Base-by-base conservation (phyloP, 2,888 invertebrate species). In the Caenorhabditis imperialis region DNA sequence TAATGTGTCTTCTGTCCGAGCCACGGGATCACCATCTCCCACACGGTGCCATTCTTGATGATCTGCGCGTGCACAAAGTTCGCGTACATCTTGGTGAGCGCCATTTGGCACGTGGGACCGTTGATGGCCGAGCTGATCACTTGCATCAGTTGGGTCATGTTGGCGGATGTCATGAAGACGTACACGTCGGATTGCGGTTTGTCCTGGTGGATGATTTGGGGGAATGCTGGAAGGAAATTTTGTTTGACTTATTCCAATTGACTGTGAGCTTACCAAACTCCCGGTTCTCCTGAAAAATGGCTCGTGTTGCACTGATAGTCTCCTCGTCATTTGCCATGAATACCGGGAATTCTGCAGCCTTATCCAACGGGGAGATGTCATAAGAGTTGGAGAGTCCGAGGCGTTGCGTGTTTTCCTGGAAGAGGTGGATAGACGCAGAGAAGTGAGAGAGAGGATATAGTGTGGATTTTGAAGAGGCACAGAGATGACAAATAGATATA, bases 341-440 rank as follows among this genome's bases (percentile, higher is more conserved):
- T 20, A 79, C 69, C 4, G 79, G 77, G 47, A 75, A 77, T 12
- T 72, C 45, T 8, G 63, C 57, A 2, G 44, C 47, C 16, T 61
- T 45, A 4, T 70, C 42, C 14, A 79, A 55, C 2, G 47, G 42
- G 3, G 35, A 20, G 3, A 53, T 20, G 30, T 76, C 58, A 12
- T 71, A 40, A 16, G 58, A 50, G 25, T 65, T 55, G 8, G 53
- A 70, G 14, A 79, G 45, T 27, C 72, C 79, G 12, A 77, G 67
- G 10, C 61, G 44, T 71, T 79, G 79, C 1, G 63, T 62, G 51
- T 77, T 76, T n/a, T 71, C 71, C 79, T 77, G n/a, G n/a, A n/a
- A n/a, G n/a, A n/a, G n/a, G n/a, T n/a, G n/a, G n/a, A n/a, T n/a
- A n/a, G n/a, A n/a, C n/a, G n/a, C n/a, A n/a, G n/a, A n/a, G n/a